phyloP scores from a whole-genome alignment of 1,140 invertebrate genomes.

The Arctopsyche grandis region DNA sequence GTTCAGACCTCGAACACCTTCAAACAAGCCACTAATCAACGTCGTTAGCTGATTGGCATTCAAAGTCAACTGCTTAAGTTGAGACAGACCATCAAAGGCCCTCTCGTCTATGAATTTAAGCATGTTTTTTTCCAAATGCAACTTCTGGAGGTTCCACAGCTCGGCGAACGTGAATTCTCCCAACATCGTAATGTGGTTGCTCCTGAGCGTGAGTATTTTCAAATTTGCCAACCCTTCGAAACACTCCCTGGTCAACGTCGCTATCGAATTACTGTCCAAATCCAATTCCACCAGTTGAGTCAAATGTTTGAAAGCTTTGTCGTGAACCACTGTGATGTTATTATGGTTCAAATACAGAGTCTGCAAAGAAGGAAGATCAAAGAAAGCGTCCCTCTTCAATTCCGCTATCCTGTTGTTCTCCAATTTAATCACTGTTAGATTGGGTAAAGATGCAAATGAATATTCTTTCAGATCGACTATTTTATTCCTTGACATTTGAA shows the following conservation, averaged over 20 bases:
- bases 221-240: constrained; percentile 76
- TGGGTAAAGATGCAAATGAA: constrained; percentile 75
- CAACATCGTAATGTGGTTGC: constrained; percentile 77
- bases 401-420: constrained; percentile 78
- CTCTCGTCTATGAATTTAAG: constrained; percentile 73
- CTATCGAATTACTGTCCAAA: constrained; percentile 76
- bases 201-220: constrained; percentile 72
- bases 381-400: constrained; percentile 76
- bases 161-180: constrained; percentile 80
- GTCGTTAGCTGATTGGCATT: constrained; percentile 77
- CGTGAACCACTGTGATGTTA: constrained; percentile 77
- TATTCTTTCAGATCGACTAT: constrained; percentile 72
- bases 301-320: constrained; percentile 76
- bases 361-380: constrained; percentile 74
- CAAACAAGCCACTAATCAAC: constrained; percentile 73
- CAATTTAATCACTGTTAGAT: constrained; percentile 73
- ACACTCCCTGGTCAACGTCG: constrained; percentile 73
- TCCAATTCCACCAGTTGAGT: constrained; percentile 73
- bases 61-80: constrained; percentile 73
- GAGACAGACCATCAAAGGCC: constrained; percentile 76
- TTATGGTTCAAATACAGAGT: constrained; percentile 76
- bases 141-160: constrained; percentile 74
- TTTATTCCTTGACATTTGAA: constrained; percentile 74
- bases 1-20: constrained; percentile 71
- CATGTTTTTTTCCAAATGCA: constrained; percentile 78